Conservation (phyloP, 2,113 vertebrate species). For the Albula goreensis region DNA sequence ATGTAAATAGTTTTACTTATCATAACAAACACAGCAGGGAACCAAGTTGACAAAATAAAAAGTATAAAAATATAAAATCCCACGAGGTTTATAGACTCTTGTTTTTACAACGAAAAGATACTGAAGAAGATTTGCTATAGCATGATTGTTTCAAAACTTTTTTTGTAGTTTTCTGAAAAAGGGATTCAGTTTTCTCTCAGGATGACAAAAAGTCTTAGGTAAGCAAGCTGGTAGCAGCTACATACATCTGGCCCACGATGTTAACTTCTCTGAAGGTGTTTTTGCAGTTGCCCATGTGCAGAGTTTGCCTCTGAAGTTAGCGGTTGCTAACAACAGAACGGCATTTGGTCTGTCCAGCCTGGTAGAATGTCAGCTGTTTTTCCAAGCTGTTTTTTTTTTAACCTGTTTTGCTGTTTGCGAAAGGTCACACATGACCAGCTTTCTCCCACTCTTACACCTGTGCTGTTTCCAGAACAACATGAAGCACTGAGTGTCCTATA, state of each 20-base stretch:
- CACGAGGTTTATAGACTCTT: neutral
- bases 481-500: neutral
- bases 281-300: too few species aligned
- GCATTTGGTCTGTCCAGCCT: conserved; percentile 1
- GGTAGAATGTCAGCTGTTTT: neutral
- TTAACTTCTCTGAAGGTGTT: neutral
- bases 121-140: neutral
- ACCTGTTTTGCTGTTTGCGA: neutral
- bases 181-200: neutral
- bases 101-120: neutral
- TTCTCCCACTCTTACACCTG: neutral
- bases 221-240: neutral
- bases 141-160: neutral
- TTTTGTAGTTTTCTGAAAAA: too few species aligned
- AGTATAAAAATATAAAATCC: neutral
- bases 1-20: neutral
- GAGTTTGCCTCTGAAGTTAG: neutral
- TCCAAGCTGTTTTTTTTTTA: neutral
- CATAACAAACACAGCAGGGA: neutral
- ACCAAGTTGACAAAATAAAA: neutral
- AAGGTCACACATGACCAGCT: neutral
- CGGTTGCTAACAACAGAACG: neutral
- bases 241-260: neutral
- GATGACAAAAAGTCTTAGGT: neutral
- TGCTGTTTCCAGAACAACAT: neutral